Evolutionary conservation across 2,797 vertebrate species (phyloP), one percentile per base, ranked within the genome.

Genomic region (Synanceia verrucosa): DNA sequence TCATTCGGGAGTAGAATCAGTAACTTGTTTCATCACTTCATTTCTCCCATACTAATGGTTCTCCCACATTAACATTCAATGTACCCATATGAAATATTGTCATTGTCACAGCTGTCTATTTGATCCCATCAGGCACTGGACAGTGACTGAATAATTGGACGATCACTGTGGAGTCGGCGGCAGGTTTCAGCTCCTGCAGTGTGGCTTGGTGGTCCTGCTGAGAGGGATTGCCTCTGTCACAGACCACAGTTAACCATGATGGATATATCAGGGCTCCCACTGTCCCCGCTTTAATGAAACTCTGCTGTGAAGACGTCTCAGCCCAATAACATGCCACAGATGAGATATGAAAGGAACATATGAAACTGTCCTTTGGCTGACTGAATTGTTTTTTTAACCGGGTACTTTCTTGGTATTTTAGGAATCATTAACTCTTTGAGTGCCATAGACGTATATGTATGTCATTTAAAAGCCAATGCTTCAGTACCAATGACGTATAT

Each of bases 211-310:
- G 60, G 51, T 61, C 71, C 82, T 36, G 47, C 77, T 34, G 65
- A 81, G 71, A 58, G 19, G 23, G 34, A 77, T 48, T 0, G 48
- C 63, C 50, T 65, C 44, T 43, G 75, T 76, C 70, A 65, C 33
- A 64, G 31, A 48, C n/a, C 55, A 43, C 56, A 37, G 64, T 78
- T 73, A 78, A 78, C 62, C 36, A 19, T 79, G 84, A 88, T 72
- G 65, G 79, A 84, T 70, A 44, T 63, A 70, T 71, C 73, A 60
- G 74, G 63, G 61, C 52, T 70, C 65, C 7, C 51, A 9, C 47
- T n/a, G 65, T 16, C 63, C 58, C 71, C 0, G 39, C 4, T 78
- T 80, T 80, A 79, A 83, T 83, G 61, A 77, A 70, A 75, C 56
- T 65, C 81, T 13, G 47, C 64, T 26, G 44, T 36, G 19, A 69